Base-by-base conservation (phyloP, 1,140 invertebrate species). In the Pseudomyrmex concolor region DNA sequence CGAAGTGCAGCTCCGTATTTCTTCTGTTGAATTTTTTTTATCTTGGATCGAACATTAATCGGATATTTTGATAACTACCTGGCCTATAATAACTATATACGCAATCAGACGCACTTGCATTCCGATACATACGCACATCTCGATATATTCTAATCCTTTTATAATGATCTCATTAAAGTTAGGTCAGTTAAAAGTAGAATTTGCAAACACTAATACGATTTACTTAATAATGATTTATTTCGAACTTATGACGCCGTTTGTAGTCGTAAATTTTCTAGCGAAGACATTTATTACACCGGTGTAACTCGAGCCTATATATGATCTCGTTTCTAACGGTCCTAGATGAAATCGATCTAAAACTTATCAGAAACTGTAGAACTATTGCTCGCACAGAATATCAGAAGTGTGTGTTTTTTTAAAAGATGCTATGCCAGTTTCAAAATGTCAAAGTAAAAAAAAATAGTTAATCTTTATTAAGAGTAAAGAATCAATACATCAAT, bases 191-290 rank as follows among this genome's bases (percentile, higher is more conserved):
- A 87, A 77, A 68, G 59, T 77, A 54, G 17, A 85, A 88, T 87
- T 88, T 87, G 85, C 76, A 87, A 85, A 85, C 86, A 84, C 67
- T 85, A 89, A 86, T 85, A 88, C 87, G 84, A 89, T 89, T 89
- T 89, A 82, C 87, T 89, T 89, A 89, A 89, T 85, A 83, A 76
- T 86, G 87, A 89, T 88, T 89, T 88, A 89, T 89, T 64, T 43
- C 62, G 55, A 43, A 71, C 60, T 80, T 59, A 67, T 77, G 67
- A 88, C 68, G 51, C 73, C 68, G 78, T 83, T 74, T 66, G 72
- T 48, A 62, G 59, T 59, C 70, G 78, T 86, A 88, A 89, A 88
- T 88, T 84, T 70, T 77, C 63, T 43, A 57, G 25, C 62, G 66
- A 48, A 19, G 87, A 83, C 86, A 17, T 89, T 86, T 86, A 88